A percentile compares a stretch with the other conserved stretches of the same genome.
Conservation (phyloP, 2,113 vertebrate genomes). For the Scartelaos histophorus region DNA sequence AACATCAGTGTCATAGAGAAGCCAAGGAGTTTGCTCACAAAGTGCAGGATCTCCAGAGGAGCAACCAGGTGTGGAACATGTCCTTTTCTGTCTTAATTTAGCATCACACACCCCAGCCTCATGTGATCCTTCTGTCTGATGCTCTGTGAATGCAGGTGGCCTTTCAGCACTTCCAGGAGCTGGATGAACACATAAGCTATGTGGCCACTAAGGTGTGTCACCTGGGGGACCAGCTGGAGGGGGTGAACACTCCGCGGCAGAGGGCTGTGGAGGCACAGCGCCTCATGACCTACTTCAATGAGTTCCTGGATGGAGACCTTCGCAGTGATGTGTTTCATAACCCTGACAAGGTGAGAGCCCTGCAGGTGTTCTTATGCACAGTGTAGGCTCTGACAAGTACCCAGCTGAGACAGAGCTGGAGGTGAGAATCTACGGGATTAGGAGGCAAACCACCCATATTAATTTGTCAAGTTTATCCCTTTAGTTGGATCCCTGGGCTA, state of each 20-base stretch:
- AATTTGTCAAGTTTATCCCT: constrained; percentile 74
- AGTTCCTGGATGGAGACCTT: constrained; percentile 98
- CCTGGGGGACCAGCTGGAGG: constrained; percentile 97
- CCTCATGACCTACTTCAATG: constrained; percentile 99
- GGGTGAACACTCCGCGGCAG: constrained; percentile 97
- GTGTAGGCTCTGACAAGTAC: constrained; percentile 39
- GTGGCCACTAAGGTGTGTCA: constrained; percentile 99
- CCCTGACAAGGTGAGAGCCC: constrained; percentile 89
- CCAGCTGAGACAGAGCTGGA: constrained; percentile 59
- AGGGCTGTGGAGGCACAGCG: constrained; percentile 97
- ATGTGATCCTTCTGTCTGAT: not conserved
- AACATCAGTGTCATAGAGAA: constrained; percentile 97
- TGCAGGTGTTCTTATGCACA: constrained; percentile 18
- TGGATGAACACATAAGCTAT: constrained; percentile 98
- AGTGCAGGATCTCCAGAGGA: constrained; percentile 96
- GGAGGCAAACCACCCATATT: constrained; percentile 64
- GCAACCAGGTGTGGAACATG: constrained; percentile 88
- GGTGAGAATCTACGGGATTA: constrained; percentile 71
- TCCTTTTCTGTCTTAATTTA: not conserved
- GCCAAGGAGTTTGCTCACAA: constrained; percentile 98
- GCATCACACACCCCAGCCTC: not conserved
- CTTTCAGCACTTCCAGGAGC: constrained; percentile 98
- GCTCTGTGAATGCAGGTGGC: constrained; percentile 83
- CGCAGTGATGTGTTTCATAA: constrained; percentile 99
- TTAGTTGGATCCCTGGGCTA: constrained; percentile 70